Evolutionary conservation across 2,113 vertebrate species (phyloP).

Genomic region (Eubucco bourcierii): DNA sequence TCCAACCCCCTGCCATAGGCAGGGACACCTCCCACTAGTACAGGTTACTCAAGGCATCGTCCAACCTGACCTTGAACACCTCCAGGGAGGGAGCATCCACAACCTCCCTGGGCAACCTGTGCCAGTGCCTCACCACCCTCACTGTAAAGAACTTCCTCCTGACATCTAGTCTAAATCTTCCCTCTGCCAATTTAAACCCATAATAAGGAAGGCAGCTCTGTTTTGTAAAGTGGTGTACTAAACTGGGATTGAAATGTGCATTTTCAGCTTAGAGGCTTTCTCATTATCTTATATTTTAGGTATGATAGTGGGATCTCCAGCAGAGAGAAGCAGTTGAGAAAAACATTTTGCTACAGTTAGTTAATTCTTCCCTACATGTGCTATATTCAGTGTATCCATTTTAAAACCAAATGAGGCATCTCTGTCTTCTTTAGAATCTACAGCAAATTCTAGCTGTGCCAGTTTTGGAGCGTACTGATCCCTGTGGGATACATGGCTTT

Average conservation of each 20-base stretch:
- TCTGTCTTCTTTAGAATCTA: slow-evolving; percentile 60
- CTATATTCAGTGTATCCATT: slow-evolving; percentile 75
- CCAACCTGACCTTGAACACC: too few species aligned
- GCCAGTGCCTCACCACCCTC: too few species aligned
- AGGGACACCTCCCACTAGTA: too few species aligned
- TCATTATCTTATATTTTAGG: slow-evolving; percentile 71
- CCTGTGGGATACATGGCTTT: slow-evolving; percentile 61
- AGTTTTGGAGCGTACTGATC: slow-evolving; percentile 64
- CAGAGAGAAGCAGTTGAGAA: slow-evolving; percentile 75
- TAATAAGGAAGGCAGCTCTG: not conserved
- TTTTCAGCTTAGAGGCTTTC: slow-evolving; percentile 64
- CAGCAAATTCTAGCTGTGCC: slow-evolving; percentile 62
- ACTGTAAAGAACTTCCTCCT: too few species aligned
- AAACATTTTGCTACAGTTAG: slow-evolving; percentile 79
- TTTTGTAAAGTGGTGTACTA: slow-evolving; percentile 33
- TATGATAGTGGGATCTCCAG: slow-evolving; percentile 70
- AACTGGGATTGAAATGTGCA: slow-evolving; percentile 28
- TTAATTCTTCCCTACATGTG: slow-evolving; percentile 81
- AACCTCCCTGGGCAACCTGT: too few species aligned
- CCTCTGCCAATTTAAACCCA: too few species aligned
- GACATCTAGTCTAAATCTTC: too few species aligned
- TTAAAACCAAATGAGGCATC: slow-evolving; percentile 77
- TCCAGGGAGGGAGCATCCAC: too few species aligned
- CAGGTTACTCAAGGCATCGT: too few species aligned
- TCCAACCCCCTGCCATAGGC: too few species aligned